phyloP scores from a whole-genome alignment of 1,140 invertebrate species.

The Magallana angulata region DNA sequence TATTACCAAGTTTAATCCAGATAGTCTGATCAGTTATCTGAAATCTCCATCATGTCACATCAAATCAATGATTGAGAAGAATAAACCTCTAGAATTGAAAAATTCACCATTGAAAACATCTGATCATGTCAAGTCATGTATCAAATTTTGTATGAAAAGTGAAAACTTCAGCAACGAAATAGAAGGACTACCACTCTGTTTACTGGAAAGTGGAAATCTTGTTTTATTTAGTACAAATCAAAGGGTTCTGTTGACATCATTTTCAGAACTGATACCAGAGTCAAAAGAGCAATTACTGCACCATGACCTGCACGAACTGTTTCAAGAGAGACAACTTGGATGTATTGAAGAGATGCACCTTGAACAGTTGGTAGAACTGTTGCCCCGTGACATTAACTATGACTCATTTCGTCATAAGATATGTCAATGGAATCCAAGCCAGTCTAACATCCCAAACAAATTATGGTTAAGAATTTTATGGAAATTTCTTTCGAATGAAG shows the following conservation, averaged over 20 bases:
- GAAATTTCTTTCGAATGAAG: background rate
- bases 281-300: background rate
- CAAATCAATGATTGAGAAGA: background rate
- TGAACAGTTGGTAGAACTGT: background rate
- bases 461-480: background rate
- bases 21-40: background rate
- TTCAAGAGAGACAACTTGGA: background rate
- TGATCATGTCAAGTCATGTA: background rate
- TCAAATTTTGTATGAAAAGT: conserved; percentile 15
- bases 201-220: background rate
- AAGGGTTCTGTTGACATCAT: background rate
- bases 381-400: background rate
- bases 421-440: conserved; percentile 18
- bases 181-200: conserved; percentile 28
- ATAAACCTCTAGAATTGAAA: background rate
- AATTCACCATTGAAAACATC: background rate
- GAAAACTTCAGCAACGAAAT: background rate
- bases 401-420: background rate
- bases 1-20: background rate
- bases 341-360: background rate
- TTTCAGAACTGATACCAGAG: background rate
- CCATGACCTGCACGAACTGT: background rate
- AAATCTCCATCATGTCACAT: background rate
- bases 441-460: background rate
- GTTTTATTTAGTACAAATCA: background rate